Percentiles rank a stretch among this genome's conserved stretches.
phyloP scores from a whole-genome alignment of 2,113 vertebrate genomes.

The Centropus unirufus region DNA sequence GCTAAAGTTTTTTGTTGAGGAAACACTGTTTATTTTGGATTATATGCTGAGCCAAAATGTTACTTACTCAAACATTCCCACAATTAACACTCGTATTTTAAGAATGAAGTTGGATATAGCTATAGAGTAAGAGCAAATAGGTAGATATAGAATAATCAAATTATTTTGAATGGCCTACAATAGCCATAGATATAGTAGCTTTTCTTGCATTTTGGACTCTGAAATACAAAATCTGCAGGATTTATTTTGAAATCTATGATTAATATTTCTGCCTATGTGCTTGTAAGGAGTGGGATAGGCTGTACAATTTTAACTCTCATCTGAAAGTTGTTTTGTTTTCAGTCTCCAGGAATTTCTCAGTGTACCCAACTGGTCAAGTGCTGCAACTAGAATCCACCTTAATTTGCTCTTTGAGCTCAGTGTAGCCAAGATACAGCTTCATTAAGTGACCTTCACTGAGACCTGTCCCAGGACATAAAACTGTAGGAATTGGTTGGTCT shows the following conservation, averaged over 20 bases:
- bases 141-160: background rate
- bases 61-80: background rate
- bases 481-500: constrained; percentile 8
- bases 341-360: background rate
- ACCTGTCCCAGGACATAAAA: constrained; percentile 22
- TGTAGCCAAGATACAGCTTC: background rate
- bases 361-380: background rate
- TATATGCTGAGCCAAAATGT: background rate
- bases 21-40: background rate
- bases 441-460: background rate
- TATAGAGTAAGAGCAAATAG: background rate
- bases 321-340: background rate
- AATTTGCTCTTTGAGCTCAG: background rate
- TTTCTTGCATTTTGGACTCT: background rate
- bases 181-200: background rate
- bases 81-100: background rate
- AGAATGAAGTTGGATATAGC: background rate
- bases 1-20: background rate
- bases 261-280: background rate
- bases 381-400: background rate
- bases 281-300: background rate
- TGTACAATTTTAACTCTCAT: background rate
- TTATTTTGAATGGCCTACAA: background rate
- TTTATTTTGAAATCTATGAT: background rate
- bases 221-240: background rate